These are phyloP conservation scores for Xylota segnis DNA, from an alignment of 2,888 invertebrate species.

Conservation along the genomic window DNA sequence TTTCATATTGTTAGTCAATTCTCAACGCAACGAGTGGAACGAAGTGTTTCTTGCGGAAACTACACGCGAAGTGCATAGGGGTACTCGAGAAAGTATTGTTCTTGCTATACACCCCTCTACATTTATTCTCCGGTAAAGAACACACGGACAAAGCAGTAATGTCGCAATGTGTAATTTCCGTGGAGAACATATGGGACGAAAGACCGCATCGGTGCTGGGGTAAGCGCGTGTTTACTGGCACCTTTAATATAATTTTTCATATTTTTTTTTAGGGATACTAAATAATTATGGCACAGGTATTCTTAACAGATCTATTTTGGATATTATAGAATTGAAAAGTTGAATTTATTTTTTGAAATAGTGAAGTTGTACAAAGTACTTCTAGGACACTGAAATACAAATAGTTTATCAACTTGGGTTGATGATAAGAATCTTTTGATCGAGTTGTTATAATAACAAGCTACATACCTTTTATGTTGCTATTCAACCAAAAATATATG, in stretches of 20 bases:
- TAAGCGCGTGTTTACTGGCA: conserved; percentile 8
- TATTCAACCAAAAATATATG: no score
- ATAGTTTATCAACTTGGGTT: no score
- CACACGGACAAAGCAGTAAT: conserved; percentile 22
- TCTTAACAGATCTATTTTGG: neutral
- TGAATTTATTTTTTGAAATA: neutral
- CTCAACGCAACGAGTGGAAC: conserved; percentile 26
- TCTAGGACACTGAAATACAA: neutral
- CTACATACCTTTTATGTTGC: no score
- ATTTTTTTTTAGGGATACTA: neutral
- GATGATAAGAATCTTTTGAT: no score
- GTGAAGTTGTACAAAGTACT: neutral
- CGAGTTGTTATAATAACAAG: no score
- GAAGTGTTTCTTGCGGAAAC: conserved; percentile 8
- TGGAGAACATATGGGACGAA: conserved; percentile 21
- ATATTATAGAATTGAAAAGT: neutral
- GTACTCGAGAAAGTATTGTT: conserved; percentile 23
- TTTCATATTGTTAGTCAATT: conserved; percentile 16
- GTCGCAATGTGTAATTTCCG: conserved; percentile 32
- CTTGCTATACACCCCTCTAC: conserved; percentile 29
- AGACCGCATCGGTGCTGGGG: neutral
- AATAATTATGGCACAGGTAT: conserved; percentile 27
- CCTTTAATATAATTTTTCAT: conserved; percentile 13
- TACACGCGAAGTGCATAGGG: conserved; percentile 7
- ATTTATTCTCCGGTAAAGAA: conserved; percentile 32